These are phyloP conservation scores for Idaea biselata DNA, from an alignment of 2,888 invertebrate genomes.

Conservation along the genomic window DNA sequence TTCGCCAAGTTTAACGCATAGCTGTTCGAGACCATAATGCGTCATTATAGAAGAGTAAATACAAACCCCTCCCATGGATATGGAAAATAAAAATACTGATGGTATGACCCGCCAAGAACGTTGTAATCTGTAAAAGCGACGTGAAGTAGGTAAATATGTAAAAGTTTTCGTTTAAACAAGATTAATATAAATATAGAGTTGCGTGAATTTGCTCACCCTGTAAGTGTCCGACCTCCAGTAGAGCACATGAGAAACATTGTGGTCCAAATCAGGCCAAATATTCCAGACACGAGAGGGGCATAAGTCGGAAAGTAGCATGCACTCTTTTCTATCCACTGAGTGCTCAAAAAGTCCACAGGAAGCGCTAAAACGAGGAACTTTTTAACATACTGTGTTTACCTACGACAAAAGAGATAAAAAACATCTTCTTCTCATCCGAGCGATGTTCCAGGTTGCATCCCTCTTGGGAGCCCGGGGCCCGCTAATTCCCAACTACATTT, in stretches of 20 bases:
- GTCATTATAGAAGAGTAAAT: slow-evolving; percentile 60
- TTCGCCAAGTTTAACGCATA: slow-evolving; percentile 62
- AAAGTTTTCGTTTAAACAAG: background rate
- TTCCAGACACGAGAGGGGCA: slow-evolving; percentile 70
- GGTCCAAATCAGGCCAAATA: slow-evolving; percentile 74
- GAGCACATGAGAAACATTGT: slow-evolving; percentile 78
- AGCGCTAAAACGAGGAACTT: slow-evolving; percentile 39
- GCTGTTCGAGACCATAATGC: slow-evolving; percentile 58
- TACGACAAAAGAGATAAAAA: background rate
- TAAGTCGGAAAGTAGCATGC: slow-evolving; percentile 67
- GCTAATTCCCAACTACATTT: too few species aligned
- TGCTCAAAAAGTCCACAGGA: slow-evolving; percentile 65
- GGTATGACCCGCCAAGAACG: slow-evolving; percentile 67
- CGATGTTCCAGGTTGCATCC: too few species aligned
- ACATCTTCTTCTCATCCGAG: too few species aligned
- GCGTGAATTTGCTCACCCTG: slow-evolving; percentile 56
- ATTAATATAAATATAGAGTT: too few species aligned
- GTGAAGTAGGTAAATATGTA: background rate
- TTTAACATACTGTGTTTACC: background rate
- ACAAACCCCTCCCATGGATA: slow-evolving; percentile 60
- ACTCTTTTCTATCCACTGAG: slow-evolving; percentile 68
- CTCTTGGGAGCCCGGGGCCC: too few species aligned
- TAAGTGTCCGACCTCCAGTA: slow-evolving; percentile 67
- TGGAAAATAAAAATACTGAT: slow-evolving; percentile 62
- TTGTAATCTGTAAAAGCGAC: slow-evolving; percentile 49